Conservation (phyloP, 2,113 vertebrate species). For the Girardinichthys multiradiatus region DNA sequence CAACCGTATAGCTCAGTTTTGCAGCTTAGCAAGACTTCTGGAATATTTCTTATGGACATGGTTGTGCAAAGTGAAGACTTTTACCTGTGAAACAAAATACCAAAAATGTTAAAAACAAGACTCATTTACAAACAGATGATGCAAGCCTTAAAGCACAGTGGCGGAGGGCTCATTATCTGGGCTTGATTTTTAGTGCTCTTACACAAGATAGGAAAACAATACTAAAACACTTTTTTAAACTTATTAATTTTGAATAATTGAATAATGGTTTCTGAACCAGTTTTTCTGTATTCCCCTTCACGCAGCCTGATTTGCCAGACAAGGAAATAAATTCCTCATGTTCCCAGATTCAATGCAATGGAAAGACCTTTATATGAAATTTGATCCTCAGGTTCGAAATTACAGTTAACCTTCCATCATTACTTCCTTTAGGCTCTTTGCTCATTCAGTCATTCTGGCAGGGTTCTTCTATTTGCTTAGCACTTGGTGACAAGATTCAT, state of each 20-base stretch:
- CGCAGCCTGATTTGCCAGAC: background rate
- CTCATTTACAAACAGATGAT: too few species aligned
- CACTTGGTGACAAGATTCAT: conserved; percentile 33
- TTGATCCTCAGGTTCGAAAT: conserved; percentile 21
- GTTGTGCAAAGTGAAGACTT: too few species aligned
- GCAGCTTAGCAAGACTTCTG: too few species aligned
- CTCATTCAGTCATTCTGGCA: conserved; percentile 32
- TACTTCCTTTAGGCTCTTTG: background rate
- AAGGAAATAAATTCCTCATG: background rate
- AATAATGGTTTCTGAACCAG: background rate
- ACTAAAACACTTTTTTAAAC: background rate
- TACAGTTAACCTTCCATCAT: conserved; percentile 32
- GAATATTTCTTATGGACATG: too few species aligned
- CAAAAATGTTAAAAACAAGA: too few species aligned
- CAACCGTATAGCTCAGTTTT: too few species aligned
- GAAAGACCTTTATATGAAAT: conserved; percentile 10
- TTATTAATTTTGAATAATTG: background rate
- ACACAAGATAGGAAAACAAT: too few species aligned
- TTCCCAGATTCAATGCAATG: background rate
- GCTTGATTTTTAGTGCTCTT: background rate
- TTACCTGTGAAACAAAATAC: too few species aligned
- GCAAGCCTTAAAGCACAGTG: too few species aligned
- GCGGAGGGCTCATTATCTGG: too few species aligned
- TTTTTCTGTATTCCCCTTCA: background rate
- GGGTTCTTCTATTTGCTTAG: conserved; percentile 18